Evolutionary conservation across 2,888 invertebrate genomes (phyloP).

Genomic region (Chaitophorus viminalis): DNA sequence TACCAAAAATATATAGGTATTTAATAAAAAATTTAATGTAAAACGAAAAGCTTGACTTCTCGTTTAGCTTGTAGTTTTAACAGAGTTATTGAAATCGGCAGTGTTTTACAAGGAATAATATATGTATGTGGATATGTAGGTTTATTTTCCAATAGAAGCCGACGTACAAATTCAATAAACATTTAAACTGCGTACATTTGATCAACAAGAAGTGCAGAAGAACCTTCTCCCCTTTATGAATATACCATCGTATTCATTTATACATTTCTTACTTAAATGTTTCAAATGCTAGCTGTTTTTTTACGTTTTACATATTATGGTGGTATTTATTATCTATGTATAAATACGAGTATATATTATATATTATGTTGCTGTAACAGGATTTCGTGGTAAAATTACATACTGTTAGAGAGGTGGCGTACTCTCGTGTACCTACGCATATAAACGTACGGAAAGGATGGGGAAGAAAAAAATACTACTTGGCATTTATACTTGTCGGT

Average conservation of each 20-base stretch:
- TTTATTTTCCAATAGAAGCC: neutral
- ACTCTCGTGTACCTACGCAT: neutral
- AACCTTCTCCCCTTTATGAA: neutral
- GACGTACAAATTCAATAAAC: neutral
- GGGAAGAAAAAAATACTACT: slow-evolving; percentile 19
- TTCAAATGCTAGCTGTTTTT: neutral
- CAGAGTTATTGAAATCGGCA: neutral
- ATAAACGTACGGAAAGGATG: neutral
- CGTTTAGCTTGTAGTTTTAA: neutral
- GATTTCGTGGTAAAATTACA: slow-evolving; percentile 45
- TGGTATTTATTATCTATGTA: neutral
- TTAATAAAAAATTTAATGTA: too few relatives aligned
- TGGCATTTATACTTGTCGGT: slow-evolving; percentile 58
- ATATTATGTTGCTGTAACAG: neutral
- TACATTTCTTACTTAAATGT: slow-evolving; percentile 47
- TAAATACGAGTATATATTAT: slow-evolving; percentile 1
- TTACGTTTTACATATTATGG: neutral
- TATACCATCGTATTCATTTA: neutral
- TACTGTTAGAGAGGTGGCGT: slow-evolving; percentile 24
- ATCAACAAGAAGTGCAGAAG: neutral
- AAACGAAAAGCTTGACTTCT: neutral
- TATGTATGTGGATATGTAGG: neutral
- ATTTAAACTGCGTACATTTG: neutral
- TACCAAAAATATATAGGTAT: neutral
- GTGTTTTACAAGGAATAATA: neutral